phyloP scores from a whole-genome alignment of 2,797 vertebrate genomes.

The Benthosema pterotum region DNA sequence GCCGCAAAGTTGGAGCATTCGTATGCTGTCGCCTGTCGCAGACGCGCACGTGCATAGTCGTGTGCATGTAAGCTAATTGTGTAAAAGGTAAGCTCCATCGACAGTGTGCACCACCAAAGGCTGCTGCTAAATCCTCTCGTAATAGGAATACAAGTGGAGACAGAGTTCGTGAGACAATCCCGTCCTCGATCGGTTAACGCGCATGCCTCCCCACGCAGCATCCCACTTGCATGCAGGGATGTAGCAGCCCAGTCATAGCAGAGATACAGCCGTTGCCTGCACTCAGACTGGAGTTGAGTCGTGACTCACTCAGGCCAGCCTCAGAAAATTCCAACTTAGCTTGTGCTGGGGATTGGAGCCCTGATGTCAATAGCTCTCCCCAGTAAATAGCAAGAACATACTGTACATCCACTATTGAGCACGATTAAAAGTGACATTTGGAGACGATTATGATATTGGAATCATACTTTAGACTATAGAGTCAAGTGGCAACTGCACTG shows the following conservation, averaged over 20 bases:
- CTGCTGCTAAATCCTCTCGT: too few relatives aligned
- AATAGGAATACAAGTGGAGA: too few relatives aligned
- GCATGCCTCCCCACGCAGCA: background rate
- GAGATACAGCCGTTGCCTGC: too few relatives aligned
- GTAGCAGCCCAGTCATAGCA: too few relatives aligned
- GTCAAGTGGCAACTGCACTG: slow-evolving; percentile 27
- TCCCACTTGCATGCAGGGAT: too few relatives aligned
- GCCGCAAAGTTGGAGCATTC: background rate
- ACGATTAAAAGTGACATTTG: slow-evolving; percentile 71
- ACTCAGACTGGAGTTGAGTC: slow-evolving; percentile 19
- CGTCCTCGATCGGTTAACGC: slow-evolving; percentile 16
- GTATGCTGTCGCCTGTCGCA: background rate
- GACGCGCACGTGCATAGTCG: background rate
- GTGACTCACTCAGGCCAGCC: slow-evolving; percentile 59
- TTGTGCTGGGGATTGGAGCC: slow-evolving; percentile 34
- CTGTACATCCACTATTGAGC: slow-evolving; percentile 65
- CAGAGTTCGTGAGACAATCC: slow-evolving; percentile 4
- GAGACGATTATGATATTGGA: slow-evolving; percentile 41
- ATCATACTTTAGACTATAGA: slow-evolving; percentile 25
- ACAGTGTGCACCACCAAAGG: too few relatives aligned
- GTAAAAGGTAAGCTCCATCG: background rate
- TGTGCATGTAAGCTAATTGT: background rate
- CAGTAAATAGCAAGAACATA: slow-evolving; percentile 32
- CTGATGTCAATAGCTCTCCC: slow-evolving; percentile 33
- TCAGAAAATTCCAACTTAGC: slow-evolving; percentile 65